Base-by-base conservation (phyloP, 2,888 invertebrate species). In the Hydrotaea diabolus region DNA sequence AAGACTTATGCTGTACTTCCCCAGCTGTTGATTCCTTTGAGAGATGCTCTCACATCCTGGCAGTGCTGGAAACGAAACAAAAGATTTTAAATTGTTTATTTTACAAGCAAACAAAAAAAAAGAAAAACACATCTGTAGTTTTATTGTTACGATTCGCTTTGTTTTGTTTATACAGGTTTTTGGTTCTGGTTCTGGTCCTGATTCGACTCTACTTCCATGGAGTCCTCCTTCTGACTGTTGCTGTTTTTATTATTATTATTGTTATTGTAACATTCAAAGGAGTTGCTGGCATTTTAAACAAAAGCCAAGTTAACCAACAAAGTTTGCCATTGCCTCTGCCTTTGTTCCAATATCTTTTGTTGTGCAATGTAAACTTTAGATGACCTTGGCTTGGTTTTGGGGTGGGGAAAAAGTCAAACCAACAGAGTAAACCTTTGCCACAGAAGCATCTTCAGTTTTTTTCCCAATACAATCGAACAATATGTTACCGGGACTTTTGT, bases 331-430 rank as follows among this genome's bases (percentile, higher is more conserved):
- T 59, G 59, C n/a, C n/a, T n/a, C n/a, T n/a, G n/a, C n/a, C n/a
- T n/a, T n/a, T n/a, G n/a, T n/a, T 59, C 2, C 59, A 26, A 59
- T 26, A 59, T 11, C 26, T 23, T 59, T 59, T 59, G 26, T 59
- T 59, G 23, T 0, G n/a, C 19, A 55, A 55, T 59, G 59, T 23
- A 21, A 57, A 57, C 57, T 59, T 23, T 59, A 7, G 8, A 4
- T 59, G 59, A 23, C 59, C 59, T 59, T 59, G 59, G 26, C n/a
- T n/a, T n/a, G n/a, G n/a, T n/a, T n/a, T 8, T 59, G 55, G 59
- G 13, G 13, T 9, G 11, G 59, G 26, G 11, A 15, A 23, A 9
- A 15, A 59, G 59, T 57, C 23, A 57, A 57, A 2, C 11, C n/a
- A n/a, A n/a, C n/a, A n/a, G n/a, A n/a, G n/a, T n/a, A n/a, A n/a